A percentile compares a stretch with the other conserved stretches of the same genome.
Conservation (phyloP, 1,140 invertebrate species). For the Periplaneta americana region DNA sequence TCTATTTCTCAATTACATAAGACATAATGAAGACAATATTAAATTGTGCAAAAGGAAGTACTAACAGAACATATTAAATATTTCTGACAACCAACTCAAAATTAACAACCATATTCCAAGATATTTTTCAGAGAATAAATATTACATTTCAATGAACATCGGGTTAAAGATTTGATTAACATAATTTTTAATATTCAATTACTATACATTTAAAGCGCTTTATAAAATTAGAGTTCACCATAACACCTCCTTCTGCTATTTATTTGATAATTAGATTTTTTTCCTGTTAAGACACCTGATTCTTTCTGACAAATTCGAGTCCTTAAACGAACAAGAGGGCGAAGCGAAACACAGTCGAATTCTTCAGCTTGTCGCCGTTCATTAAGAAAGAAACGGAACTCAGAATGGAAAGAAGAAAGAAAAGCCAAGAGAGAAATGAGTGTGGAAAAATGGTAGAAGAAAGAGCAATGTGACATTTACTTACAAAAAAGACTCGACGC, state of each 20-base stretch:
- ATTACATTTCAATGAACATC: no score
- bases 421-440: not conserved
- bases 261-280: not conserved
- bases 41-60: no score
- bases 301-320: not conserved
- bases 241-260: not conserved
- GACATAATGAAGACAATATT: no score
- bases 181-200: no score
- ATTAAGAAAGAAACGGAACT: not conserved
- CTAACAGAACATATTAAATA: no score
- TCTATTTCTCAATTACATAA: no score
- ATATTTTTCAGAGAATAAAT: no score
- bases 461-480: not conserved
- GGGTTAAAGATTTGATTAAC: no score
- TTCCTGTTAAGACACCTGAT: not conserved
- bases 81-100: no score
- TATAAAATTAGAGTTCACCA: no score
- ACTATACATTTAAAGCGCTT: no score
- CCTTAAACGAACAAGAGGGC: not conserved
- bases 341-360: not conserved
- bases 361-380: not conserved
- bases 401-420: not conserved
- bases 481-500: not conserved
- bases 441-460: not conserved
- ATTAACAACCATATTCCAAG: no score